These are phyloP conservation scores for Ceyx melanurus DNA, from an alignment of 2,113 vertebrate species.

Conservation along the genomic window DNA sequence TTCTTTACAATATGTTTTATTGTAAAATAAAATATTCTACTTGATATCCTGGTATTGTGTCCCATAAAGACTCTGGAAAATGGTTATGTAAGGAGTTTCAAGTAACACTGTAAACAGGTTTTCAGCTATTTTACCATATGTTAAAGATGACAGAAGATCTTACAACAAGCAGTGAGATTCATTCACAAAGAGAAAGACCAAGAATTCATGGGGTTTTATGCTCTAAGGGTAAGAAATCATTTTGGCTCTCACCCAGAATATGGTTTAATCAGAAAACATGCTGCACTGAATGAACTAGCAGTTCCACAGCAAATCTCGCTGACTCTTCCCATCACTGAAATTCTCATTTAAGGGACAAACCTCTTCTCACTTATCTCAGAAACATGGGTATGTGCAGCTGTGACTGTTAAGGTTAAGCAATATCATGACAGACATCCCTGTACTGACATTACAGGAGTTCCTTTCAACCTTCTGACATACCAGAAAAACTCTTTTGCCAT, in stretches of 20 bases:
- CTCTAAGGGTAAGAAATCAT: not conserved
- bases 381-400: not conserved
- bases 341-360: not conserved
- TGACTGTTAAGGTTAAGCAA: not conserved
- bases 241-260: constrained; percentile 19
- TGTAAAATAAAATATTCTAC: not conserved
- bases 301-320: not conserved
- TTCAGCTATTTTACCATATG: not conserved
- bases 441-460: not conserved
- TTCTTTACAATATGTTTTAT: not conserved
- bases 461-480: not conserved
- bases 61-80: not conserved
- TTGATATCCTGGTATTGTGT: not conserved
- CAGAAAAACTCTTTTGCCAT: not conserved
- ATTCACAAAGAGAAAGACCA: constrained; percentile 12
- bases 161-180: constrained; percentile 1
- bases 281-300: not conserved
- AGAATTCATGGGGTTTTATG: constrained; percentile 9
- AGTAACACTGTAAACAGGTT: not conserved
- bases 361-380: not conserved
- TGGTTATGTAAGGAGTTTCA: not conserved
- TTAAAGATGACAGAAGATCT: constrained; percentile 37
- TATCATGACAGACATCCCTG: not conserved
- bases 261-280: constrained; percentile 28
- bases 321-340: not conserved